Evolutionary conservation across 2,888 invertebrate species (phyloP), one percentile per base, ranked within the genome.

Genomic region (Metellina segmentata): DNA sequence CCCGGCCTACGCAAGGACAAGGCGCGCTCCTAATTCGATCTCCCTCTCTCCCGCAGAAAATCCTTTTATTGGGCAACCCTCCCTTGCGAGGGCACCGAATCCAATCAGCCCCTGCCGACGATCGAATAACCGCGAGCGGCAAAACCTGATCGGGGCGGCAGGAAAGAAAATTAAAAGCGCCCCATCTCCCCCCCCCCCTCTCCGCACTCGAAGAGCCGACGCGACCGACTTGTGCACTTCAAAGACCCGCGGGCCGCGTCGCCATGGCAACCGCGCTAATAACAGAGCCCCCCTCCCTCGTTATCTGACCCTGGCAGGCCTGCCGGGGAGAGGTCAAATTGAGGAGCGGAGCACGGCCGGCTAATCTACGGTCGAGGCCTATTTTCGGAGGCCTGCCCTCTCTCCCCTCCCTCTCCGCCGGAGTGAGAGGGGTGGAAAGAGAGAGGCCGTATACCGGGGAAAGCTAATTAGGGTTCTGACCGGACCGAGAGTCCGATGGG

Each of bases 231-330:
- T 81, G 85, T 81, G 87, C 87, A 87, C 91, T 91, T 91, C 87
- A 87, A 87, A 82, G 75, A 81, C 72, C 75, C 81, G 81, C 85
- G 74, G 77, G 81, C 81, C 52, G 70, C 77, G 83, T 91, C 78
- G 72, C 79, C 83, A 91, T 91, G 79, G 87, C n/a, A 87, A 91
- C 91, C 7, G 71, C 79, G 78, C 91, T 91, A 91, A 91, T 91
- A 91, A 91, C 91, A 91, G 78, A 88, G 75, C 72, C 70, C 52
- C n/a, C 89, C 52, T 70, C 82, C 70, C 82, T 91, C 91, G 91
- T 91, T 91, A 91, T 91, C 91, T 91, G 91, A 91, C 91, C 91
- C 91, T 78, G 78, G 69, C 91, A 91, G 87, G 82, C 81, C 72
- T 74, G 49, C 81, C 71, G 72, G 85, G 85, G 81, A 90, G 86